A percentile compares a stretch with the other conserved stretches of the same genome.
phyloP scores from a whole-genome alignment of 2,797 vertebrate genomes.

The Octomys mimax region DNA sequence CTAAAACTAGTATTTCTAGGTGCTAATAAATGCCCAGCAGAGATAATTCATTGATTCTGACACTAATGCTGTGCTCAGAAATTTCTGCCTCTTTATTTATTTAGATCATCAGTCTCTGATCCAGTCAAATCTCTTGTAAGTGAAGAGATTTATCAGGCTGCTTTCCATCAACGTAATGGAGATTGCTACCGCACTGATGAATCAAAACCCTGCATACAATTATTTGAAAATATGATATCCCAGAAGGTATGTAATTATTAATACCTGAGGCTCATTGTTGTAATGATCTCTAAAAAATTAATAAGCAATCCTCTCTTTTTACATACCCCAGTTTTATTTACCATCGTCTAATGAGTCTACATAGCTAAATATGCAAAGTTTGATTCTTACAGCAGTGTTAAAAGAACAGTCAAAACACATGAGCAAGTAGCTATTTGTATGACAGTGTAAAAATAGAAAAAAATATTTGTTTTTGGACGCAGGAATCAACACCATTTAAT shows the following conservation, averaged over 20 bases:
- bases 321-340: conserved; percentile 10
- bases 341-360: conserved; percentile 27
- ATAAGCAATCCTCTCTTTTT: neutral
- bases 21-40: conserved; percentile 55
- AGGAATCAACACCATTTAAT: conserved; percentile 3
- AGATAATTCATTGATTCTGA: conserved; percentile 69
- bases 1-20: conserved; percentile 58
- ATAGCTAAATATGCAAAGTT: conserved; percentile 29
- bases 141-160: conserved; percentile 57
- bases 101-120: conserved; percentile 74
- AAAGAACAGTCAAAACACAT: neutral
- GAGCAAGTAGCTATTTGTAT: neutral
- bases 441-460: neutral
- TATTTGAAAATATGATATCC: conserved; percentile 56
- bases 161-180: conserved; percentile 71
- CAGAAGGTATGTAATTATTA: conserved; percentile 56
- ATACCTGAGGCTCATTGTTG: conserved; percentile 37
- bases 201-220: conserved; percentile 39
- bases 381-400: neutral
- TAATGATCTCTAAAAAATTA: conserved; percentile 44
- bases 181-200: neutral
- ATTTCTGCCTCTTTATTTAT: conserved; percentile 72
- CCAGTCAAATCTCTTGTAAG: conserved; percentile 57
- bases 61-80: conserved; percentile 65
- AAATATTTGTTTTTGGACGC: neutral